A percentile compares a stretch with the other conserved stretches of the same genome.
These are phyloP conservation scores for Laspeyria flexula DNA, from an alignment of 2,888 invertebrate genomes.

Conservation along the genomic window DNA sequence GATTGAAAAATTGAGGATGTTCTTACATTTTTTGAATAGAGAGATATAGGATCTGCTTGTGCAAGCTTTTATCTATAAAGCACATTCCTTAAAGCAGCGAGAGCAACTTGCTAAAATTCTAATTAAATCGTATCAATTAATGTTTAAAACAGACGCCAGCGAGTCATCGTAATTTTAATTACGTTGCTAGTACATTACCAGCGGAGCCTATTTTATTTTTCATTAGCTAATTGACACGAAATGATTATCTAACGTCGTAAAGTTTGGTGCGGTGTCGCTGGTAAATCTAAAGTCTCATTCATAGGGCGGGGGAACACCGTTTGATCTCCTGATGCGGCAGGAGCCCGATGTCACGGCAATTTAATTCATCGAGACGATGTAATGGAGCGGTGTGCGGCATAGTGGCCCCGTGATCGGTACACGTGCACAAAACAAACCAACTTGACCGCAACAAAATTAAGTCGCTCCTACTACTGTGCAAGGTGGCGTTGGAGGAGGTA, in stretches of 20 bases:
- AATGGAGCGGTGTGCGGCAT: slow-evolving; percentile 68
- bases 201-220: slow-evolving; percentile 77
- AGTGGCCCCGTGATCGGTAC: slow-evolving; percentile 48
- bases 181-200: slow-evolving; percentile 64
- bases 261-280: slow-evolving; percentile 62
- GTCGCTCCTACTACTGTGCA: slow-evolving; percentile 56
- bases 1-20: too few species aligned
- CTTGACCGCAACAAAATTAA: slow-evolving; percentile 81
- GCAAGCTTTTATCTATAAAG: background rate
- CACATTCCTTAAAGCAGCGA: background rate
- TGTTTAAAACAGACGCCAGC: slow-evolving; percentile 74
- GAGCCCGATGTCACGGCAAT: slow-evolving; percentile 66
- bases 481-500: slow-evolving; percentile 54
- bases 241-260: slow-evolving; percentile 80
- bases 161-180: slow-evolving; percentile 79
- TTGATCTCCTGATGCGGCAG: slow-evolving; percentile 71
- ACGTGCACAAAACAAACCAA: slow-evolving; percentile 77
- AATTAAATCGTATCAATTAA: slow-evolving; percentile 21
- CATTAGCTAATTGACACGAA: slow-evolving; percentile 85
- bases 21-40: too few species aligned
- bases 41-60: too few species aligned
- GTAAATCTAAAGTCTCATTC: slow-evolving; percentile 68
- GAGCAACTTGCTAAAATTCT: slow-evolving; percentile 2
- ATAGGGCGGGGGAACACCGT: slow-evolving; percentile 56
- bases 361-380: slow-evolving; percentile 76